These are phyloP conservation scores for Xiphias gladius DNA, from an alignment of 2,113 vertebrate genomes.

Conservation along the genomic window DNA sequence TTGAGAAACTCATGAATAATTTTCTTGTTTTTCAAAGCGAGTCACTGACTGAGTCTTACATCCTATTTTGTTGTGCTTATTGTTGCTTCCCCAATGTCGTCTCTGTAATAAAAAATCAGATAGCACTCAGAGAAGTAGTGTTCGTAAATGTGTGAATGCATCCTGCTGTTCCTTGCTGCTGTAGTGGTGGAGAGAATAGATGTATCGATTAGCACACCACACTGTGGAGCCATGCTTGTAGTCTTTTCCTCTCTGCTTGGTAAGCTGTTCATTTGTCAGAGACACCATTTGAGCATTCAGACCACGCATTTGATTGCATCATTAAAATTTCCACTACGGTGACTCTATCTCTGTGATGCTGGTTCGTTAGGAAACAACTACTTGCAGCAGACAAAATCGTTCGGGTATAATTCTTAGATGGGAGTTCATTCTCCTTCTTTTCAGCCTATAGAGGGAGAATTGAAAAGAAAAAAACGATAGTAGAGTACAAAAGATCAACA, in stretches of 20 bases:
- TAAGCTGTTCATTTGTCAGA: conserved; percentile 31
- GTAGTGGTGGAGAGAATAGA: conserved; percentile 12
- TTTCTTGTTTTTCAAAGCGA: not conserved
- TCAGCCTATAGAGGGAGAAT: not conserved
- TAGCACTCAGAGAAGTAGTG: not conserved
- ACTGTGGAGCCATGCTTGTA: not conserved
- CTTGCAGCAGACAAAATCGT: conserved; percentile 3
- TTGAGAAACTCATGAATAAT: not conserved
- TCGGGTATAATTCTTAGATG: not conserved
- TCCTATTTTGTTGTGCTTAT: not conserved
- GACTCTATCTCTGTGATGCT: not conserved
- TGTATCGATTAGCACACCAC: conserved; percentile 34
- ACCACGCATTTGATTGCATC: not conserved
- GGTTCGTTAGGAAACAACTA: not conserved
- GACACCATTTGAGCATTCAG: not conserved
- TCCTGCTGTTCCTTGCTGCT: conserved; percentile 12
- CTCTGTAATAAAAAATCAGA: conserved; percentile 34
- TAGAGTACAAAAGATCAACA: not conserved
- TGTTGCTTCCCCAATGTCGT: conserved; percentile 3
- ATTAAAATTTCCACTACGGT: not conserved
- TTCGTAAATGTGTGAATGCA: conserved; percentile 9
- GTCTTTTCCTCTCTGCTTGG: conserved; percentile 11
- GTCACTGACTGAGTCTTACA: conserved; percentile 5
- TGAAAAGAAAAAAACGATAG: not conserved
- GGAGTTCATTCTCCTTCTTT: not conserved